Evolutionary conservation across 2,888 invertebrate genomes (phyloP).

Genomic region (Eulithis testata): DNA sequence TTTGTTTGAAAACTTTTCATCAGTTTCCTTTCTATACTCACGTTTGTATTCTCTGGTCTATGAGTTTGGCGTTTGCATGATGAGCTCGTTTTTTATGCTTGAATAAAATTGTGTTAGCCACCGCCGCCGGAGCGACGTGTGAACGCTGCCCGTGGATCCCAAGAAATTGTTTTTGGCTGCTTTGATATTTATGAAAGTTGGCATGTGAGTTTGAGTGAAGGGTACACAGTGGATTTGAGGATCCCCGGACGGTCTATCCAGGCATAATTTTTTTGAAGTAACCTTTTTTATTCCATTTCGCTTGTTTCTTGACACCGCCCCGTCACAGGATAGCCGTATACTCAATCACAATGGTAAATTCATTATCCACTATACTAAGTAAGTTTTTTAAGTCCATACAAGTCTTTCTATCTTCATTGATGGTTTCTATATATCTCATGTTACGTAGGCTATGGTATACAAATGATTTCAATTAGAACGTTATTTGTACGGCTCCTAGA

Average conservation of each 20-base stretch:
- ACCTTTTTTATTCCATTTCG: neutral
- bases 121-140: constrained; percentile 70
- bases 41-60: constrained; percentile 9
- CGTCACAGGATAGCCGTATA: neutral
- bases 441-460: too few species aligned
- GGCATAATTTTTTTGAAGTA: constrained; percentile 48
- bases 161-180: constrained; percentile 80
- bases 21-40: constrained; percentile 24
- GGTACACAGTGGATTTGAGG: constrained; percentile 63
- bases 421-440: too few species aligned
- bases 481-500: constrained; percentile 18
- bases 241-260: constrained; percentile 51
- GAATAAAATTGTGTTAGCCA: constrained; percentile 84
- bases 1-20: neutral
- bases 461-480: neutral
- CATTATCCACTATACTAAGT: too few species aligned
- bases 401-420: too few species aligned
- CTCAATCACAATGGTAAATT: too few species aligned
- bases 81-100: constrained; percentile 84
- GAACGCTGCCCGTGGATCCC: constrained; percentile 68
- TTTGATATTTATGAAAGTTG: constrained; percentile 82
- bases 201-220: constrained; percentile 74
- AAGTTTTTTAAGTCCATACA: too few species aligned
- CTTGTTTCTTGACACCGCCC: neutral
- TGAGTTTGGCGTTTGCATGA: constrained; percentile 83